These are phyloP conservation scores for Neotoma lepida DNA, from an alignment of 2,113 vertebrate genomes.

Conservation along the genomic window DNA sequence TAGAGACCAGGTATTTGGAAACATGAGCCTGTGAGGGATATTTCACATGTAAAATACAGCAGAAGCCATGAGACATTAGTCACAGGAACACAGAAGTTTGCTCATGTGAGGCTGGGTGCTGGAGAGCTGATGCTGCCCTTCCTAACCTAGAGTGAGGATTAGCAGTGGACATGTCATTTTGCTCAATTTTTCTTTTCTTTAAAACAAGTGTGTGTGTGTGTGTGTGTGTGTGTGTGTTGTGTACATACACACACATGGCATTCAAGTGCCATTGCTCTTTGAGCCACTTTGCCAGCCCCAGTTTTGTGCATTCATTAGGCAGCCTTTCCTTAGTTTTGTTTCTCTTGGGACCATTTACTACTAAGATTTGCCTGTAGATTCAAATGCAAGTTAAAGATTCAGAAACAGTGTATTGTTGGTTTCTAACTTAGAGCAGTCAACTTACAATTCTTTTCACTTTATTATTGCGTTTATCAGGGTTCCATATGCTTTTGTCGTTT, in stretches of 20 bases:
- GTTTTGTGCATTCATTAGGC: not conserved
- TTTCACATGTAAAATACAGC: too few species aligned
- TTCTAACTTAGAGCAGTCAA: not conserved
- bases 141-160: not conserved
- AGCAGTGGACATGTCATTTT: not conserved
- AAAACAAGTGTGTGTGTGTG: not conserved
- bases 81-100: not conserved
- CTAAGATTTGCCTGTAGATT: slow-evolving; percentile 6
- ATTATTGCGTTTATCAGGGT: not conserved
- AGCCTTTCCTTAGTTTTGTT: not conserved
- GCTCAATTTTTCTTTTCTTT: not conserved
- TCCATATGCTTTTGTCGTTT: not conserved
- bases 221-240: not conserved
- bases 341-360: not conserved
- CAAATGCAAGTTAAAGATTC: slow-evolving; percentile 7
- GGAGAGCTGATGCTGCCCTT: not conserved
- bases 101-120: not conserved
- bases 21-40: not conserved
- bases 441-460: not conserved
- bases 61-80: not conserved
- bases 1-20: not conserved
- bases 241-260: accelerated
- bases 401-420: not conserved
- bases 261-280: not conserved
- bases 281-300: not conserved